These are phyloP conservation scores for Malacoraja senta DNA, from an alignment of 2,797 vertebrate species.

Conservation along the genomic window DNA sequence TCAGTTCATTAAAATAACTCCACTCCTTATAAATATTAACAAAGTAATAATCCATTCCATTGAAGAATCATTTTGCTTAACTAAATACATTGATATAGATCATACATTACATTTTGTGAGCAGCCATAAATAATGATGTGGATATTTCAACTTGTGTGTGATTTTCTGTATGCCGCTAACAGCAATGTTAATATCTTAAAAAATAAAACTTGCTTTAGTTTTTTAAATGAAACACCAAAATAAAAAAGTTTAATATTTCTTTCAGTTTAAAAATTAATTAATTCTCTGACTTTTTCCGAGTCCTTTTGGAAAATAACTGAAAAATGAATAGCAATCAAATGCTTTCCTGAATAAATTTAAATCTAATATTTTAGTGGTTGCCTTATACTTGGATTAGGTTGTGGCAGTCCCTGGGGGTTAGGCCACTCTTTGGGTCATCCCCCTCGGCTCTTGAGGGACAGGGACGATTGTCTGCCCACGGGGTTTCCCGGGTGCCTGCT, in stretches of 20 bases:
- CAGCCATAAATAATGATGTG: not conserved
- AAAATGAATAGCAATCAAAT: not conserved
- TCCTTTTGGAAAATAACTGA: not conserved
- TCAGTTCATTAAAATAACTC: no score
- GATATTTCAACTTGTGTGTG: not conserved
- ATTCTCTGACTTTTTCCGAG: not conserved
- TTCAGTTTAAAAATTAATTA: not conserved
- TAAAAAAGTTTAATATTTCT: slow-evolving; percentile 4
- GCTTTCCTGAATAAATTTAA: not conserved
- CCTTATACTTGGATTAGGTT: not conserved
- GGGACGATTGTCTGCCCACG: no score
- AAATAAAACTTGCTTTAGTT: not conserved
- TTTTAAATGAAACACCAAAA: not conserved
- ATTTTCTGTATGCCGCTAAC: not conserved
- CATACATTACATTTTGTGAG: not conserved
- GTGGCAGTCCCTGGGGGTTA: no score
- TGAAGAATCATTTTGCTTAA: not conserved
- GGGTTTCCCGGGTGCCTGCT: no score
- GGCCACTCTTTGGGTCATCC: no score
- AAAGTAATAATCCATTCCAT: not conserved
- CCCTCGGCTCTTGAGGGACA: no score
- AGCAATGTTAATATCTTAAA: not conserved
- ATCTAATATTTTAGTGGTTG: not conserved
- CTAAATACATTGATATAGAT: not conserved
- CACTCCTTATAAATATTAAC: not conserved